Evolutionary conservation across 2,888 invertebrate species (phyloP).

Genomic region (Drosophila fulvimacula): DNA sequence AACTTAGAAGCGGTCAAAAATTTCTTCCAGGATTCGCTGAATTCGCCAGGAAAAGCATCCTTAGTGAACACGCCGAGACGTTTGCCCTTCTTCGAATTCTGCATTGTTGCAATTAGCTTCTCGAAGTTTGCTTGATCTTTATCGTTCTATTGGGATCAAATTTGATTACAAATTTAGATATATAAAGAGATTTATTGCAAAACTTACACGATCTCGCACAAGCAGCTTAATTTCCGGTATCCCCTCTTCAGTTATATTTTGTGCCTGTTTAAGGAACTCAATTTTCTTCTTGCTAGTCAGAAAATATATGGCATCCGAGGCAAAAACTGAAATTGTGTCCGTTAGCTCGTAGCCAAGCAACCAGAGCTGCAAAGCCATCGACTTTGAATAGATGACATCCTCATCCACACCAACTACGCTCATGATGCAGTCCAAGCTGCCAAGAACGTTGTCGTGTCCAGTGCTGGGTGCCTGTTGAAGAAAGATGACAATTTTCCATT

Average conservation of each 20-base stretch:
- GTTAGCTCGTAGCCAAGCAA: constrained; percentile 98
- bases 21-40: constrained; percentile 95
- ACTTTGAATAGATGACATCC: constrained; percentile 98
- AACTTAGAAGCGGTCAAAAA: constrained; percentile 91
- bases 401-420: constrained; percentile 97
- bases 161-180: background rate
- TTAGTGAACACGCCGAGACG: constrained; percentile 95
- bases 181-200: background rate
- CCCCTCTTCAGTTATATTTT: constrained; percentile 93
- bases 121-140: constrained; percentile 97
- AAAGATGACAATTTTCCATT: background rate
- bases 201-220: constrained; percentile 93
- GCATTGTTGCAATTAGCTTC: constrained; percentile 91
- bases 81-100: constrained; percentile 95
- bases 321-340: constrained; percentile 97
- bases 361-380: constrained; percentile 98
- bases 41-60: constrained; percentile 96
- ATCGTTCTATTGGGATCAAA: constrained; percentile 87
- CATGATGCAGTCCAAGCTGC: constrained; percentile 95
- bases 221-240: constrained; percentile 94
- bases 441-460: constrained; percentile 90
- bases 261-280: constrained; percentile 96
- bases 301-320: constrained; percentile 93
- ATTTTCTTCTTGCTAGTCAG: constrained; percentile 99
- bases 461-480: constrained; percentile 85